Evolutionary conservation across 2,888 invertebrate genomes (phyloP).

Genomic region (Melieria omissa): DNA sequence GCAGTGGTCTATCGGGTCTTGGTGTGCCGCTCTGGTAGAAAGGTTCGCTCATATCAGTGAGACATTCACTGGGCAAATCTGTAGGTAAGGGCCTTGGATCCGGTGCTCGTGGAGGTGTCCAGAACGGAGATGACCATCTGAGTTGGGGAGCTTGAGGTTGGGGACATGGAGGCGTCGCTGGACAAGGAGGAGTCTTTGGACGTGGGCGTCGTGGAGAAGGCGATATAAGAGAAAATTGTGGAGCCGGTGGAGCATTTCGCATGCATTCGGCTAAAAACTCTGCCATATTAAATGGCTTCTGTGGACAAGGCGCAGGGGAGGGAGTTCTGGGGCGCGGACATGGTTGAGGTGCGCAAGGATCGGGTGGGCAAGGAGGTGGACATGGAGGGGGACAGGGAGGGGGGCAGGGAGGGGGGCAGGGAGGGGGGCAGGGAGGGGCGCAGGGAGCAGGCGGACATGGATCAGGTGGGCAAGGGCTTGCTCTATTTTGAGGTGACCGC

Average conservation of each 20-base stretch:
- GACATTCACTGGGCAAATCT: slow-evolving; percentile 20
- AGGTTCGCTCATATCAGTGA: slow-evolving; percentile 27
- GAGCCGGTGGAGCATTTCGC: background rate
- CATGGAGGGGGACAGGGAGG: background rate
- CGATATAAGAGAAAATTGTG: slow-evolving; percentile 16
- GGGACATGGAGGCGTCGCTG: background rate
- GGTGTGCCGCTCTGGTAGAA: background rate
- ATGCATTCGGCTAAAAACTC: slow-evolving; percentile 4
- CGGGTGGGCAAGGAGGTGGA: background rate
- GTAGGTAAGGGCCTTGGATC: background rate
- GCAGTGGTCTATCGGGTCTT: background rate
- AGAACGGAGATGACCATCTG: background rate
- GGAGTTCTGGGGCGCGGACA: background rate
- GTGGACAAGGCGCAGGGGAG: background rate
- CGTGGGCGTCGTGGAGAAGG: slow-evolving; percentile 11
- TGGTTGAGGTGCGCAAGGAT: background rate
- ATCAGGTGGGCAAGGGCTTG: too few relatives aligned
- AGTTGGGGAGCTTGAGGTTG: background rate
- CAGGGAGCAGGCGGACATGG: too few relatives aligned
- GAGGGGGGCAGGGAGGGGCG: background rate
- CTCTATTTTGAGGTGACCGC: background rate
- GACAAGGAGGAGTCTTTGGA: too few relatives aligned
- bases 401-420: background rate
- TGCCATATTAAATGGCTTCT: slow-evolving; percentile 13
- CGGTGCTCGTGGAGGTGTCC: background rate